Percentiles rank a stretch among this genome's conserved stretches.
Conservation (phyloP, 2,888 invertebrate species). For the Netelia melanura region DNA sequence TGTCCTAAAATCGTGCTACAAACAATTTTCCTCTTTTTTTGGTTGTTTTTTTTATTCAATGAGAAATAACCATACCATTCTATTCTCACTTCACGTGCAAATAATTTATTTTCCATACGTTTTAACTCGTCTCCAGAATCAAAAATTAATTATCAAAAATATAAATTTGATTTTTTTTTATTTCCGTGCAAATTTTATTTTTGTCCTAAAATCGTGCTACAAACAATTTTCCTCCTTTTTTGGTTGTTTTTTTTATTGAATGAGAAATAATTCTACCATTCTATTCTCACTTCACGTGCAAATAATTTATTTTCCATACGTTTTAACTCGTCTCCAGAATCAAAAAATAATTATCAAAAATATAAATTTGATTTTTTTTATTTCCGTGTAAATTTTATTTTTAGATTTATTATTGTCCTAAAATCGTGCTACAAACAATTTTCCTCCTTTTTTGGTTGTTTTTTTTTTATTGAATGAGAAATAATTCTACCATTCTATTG, state of each 20-base stretch:
- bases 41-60: slow-evolving; percentile 1
- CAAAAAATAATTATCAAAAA: too few relatives aligned
- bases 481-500: neutral
- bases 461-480: neutral
- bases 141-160: too few relatives aligned
- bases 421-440: neutral
- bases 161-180: neutral
- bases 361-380: neutral
- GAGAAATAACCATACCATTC: neutral
- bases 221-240: neutral
- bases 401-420: neutral
- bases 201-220: neutral
- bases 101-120: neutral
- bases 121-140: neutral
- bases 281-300: neutral
- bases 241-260: slow-evolving; percentile 1
- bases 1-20: too few relatives aligned
- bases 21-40: neutral
- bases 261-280: neutral
- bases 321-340: neutral
- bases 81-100: neutral
- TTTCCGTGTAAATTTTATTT: neutral
- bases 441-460: neutral
- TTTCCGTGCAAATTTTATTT: neutral
- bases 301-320: neutral